Conservation (phyloP, 30 jellyfish, hydroid and myxozoan genomes). For the Hydractinia echinata region DNA sequence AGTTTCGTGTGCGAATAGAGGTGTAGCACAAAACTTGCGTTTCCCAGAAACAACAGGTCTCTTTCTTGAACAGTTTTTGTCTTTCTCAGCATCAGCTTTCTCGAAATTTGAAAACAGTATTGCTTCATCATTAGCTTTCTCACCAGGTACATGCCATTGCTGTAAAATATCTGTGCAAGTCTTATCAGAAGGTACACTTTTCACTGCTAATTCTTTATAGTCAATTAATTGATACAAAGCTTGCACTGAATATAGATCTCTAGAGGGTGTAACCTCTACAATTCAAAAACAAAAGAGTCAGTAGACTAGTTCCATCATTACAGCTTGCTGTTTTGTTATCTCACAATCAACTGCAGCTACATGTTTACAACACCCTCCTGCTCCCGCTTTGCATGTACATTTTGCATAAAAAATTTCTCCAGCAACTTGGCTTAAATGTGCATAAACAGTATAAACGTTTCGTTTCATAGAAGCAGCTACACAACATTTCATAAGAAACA, state of each 20-base stretch:
- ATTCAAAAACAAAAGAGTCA: too few relatives aligned
- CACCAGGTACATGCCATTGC: slow-evolving; percentile 19
- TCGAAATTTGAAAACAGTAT: slow-evolving; percentile 6
- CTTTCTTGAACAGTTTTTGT: not conserved
- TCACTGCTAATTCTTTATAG: slow-evolving; percentile 21
- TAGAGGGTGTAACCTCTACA: too few relatives aligned
- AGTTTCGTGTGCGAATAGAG: too few relatives aligned
- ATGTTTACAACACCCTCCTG: slow-evolving; percentile 54
- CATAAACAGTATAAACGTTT: slow-evolving; percentile 16
- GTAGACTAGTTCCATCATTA: too few relatives aligned
- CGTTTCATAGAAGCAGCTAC: slow-evolving; percentile 25
- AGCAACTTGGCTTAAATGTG: slow-evolving; percentile 24
- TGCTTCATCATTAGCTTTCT: not conserved
- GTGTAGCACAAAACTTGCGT: too few relatives aligned
- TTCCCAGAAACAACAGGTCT: not conserved
- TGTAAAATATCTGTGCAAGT: slow-evolving; percentile 18
- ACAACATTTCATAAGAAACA: slow-evolving; percentile 1
- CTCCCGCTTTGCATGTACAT: slow-evolving; percentile 40
- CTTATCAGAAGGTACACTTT: slow-evolving; percentile 12
- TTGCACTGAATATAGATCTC: too few relatives aligned
- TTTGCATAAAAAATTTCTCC: too few relatives aligned
- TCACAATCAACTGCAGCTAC: too few relatives aligned
- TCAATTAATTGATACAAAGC: slow-evolving; percentile 23
- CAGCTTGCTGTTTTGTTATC: too few relatives aligned
- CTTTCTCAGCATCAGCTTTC: slow-evolving; percentile 15